These are phyloP conservation scores for Otis tarda DNA, from an alignment of 2,113 vertebrate genomes.

Conservation along the genomic window DNA sequence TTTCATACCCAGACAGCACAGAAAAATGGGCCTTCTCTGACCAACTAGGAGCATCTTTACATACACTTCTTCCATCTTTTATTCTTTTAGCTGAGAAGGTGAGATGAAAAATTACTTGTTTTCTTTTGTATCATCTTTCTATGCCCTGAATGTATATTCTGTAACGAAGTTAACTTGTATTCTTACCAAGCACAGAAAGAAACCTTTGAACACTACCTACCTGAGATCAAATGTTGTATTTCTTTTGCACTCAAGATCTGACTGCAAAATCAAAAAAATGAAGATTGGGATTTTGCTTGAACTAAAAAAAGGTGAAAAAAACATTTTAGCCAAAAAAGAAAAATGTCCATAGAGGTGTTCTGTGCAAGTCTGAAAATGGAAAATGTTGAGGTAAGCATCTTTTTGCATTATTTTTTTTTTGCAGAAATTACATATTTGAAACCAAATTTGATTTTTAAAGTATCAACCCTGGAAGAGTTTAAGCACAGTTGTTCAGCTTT, in stretches of 20 bases:
- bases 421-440: slow-evolving; percentile 16
- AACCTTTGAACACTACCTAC: slow-evolving; percentile 24
- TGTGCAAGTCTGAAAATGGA: background rate
- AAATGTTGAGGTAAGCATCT: background rate
- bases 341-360: background rate
- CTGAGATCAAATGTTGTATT: background rate
- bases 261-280: background rate
- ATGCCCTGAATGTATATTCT: background rate
- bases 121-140: slow-evolving; percentile 11
- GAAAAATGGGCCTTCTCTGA: background rate
- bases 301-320: background rate
- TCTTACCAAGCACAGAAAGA: background rate
- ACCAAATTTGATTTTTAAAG: background rate
- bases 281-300: background rate
- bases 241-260: background rate
- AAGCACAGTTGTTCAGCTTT: background rate
- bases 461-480: background rate
- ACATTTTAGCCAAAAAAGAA: background rate
- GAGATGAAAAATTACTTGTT: slow-evolving; percentile 12
- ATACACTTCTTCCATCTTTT: background rate
- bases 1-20: background rate
- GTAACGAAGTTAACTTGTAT: slow-evolving; percentile 29
- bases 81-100: background rate
- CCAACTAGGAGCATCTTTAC: background rate
- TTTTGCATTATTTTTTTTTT: background rate